A percentile compares a stretch with the other conserved stretches of the same genome.
These are phyloP conservation scores for Hippocampus kuda DNA, from an alignment of 2,797 vertebrate genomes.

Conservation along the genomic window DNA sequence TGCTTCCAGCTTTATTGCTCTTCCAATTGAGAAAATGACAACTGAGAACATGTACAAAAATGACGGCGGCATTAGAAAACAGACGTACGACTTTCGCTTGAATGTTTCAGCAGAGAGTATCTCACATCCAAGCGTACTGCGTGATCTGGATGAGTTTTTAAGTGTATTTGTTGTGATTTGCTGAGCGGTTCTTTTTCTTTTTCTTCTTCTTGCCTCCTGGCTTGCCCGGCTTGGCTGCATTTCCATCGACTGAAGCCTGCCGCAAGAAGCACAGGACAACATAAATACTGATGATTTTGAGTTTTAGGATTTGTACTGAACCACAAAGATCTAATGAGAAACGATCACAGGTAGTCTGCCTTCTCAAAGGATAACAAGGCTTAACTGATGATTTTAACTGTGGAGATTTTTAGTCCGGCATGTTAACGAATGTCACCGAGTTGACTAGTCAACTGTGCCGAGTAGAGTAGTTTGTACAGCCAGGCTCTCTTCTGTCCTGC, in stretches of 20 bases:
- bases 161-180: slow-evolving; percentile 31
- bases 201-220: slow-evolving; percentile 22
- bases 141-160: slow-evolving; percentile 22
- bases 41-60: neutral
- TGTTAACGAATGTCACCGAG: neutral
- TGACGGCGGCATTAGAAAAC: neutral
- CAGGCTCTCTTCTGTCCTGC: slow-evolving; percentile 3
- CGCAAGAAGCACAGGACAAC: neutral
- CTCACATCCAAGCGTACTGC: neutral
- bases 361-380: too few relatives aligned
- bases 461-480: neutral
- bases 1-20: neutral
- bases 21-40: neutral
- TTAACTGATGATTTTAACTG: neutral
- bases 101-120: too few relatives aligned
- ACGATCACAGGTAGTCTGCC: too few relatives aligned
- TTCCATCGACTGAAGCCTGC: slow-evolving; percentile 20
- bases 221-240: neutral
- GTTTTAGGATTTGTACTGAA: neutral
- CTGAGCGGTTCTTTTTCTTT: slow-evolving; percentile 14
- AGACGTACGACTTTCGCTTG: neutral
- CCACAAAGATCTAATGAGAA: neutral
- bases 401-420: neutral
- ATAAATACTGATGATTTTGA: neutral
- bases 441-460: neutral